Base-by-base conservation (phyloP, 2,797 vertebrate species). In the Melanotaenia pygmaea region DNA sequence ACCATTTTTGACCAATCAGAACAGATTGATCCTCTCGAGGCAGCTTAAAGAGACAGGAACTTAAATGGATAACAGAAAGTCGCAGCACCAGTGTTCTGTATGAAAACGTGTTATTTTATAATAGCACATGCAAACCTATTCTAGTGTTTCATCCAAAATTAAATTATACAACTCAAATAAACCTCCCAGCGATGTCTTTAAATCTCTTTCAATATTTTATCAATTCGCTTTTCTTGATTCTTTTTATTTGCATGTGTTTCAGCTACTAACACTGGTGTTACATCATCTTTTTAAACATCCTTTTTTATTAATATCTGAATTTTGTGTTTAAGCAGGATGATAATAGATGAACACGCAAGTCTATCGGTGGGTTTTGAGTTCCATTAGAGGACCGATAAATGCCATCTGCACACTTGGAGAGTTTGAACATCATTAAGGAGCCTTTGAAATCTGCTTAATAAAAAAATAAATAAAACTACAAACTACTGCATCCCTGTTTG, bases 301-400 rank as follows among this genome's bases (percentile, higher is more conserved):
- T 6, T 5, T 50, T 51, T 57, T n/a, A 24, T 14, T 20, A 20
- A 37, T 18, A 51, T 51, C 10, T 11, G n/a, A 38, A n/a, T 59
- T 26, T 34, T 72, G 24, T 64, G 20, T 54, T 51, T 30, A 40
- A 59, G 57, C 63, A 45, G 22, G 28, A 69, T 40, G 51, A 51
- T 50, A 51, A 63, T 40, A 34, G 14, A 62, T 30, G 24, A 64
- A 50, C 32, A 24, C 13, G 11, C 1, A 43, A 34, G 50, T 38
- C 12, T 57, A 43, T 20, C 30, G 72, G 50, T 34, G 30, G 30
- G 20, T 28, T 68, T 43, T 57, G 57, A 16, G 12, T 16, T 8
- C 50, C 51, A 37, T 67, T 62, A 74, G 16, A 40, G 13, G 32
- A 18, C 30, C 30, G 34, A 57, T 68, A 67, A 57, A 63, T 56